Evolutionary conservation across 2,797 vertebrate species (phyloP).

Genomic region (Alfaro cultratus): DNA sequence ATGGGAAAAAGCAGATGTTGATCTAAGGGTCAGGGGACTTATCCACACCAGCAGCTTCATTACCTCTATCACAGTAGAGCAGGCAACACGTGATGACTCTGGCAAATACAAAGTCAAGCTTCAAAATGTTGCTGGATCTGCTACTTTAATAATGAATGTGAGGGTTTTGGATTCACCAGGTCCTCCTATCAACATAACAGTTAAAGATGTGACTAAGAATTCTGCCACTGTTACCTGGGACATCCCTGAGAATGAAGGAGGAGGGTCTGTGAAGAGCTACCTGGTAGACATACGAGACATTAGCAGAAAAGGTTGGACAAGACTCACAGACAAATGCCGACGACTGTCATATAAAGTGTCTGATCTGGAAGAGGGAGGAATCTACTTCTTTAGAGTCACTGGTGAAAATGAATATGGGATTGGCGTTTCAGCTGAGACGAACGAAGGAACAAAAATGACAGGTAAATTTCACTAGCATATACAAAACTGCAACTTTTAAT

Average conservation of each 20-base stretch:
- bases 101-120: slow-evolving; percentile 95
- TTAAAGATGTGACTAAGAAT: slow-evolving; percentile 92
- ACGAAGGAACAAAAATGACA: slow-evolving; percentile 94
- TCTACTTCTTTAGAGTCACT: slow-evolving; percentile 95
- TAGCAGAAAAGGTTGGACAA: slow-evolving; percentile 94
- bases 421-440: slow-evolving; percentile 90
- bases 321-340: slow-evolving; percentile 90
- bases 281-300: slow-evolving; percentile 94
- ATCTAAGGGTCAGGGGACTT: slow-evolving; percentile 89
- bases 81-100: slow-evolving; percentile 92
- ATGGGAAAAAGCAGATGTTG: slow-evolving; percentile 93
- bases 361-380: slow-evolving; percentile 90
- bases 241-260: slow-evolving; percentile 96
- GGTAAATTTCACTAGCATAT: slow-evolving; percentile 75
- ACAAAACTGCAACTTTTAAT: neutral
- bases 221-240: slow-evolving; percentile 93
- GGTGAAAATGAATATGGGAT: slow-evolving; percentile 95
- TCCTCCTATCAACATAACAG: slow-evolving; percentile 84
- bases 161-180: slow-evolving; percentile 97
- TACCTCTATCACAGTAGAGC: slow-evolving; percentile 91
- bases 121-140: slow-evolving; percentile 89
- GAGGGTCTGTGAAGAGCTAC: slow-evolving; percentile 92
- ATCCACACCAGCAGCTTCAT: slow-evolving; percentile 87
- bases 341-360: slow-evolving; percentile 90
- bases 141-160: slow-evolving; percentile 89